Base-by-base conservation (phyloP, 2,113 vertebrate species). In the Poeciliopsis occidentalis region DNA sequence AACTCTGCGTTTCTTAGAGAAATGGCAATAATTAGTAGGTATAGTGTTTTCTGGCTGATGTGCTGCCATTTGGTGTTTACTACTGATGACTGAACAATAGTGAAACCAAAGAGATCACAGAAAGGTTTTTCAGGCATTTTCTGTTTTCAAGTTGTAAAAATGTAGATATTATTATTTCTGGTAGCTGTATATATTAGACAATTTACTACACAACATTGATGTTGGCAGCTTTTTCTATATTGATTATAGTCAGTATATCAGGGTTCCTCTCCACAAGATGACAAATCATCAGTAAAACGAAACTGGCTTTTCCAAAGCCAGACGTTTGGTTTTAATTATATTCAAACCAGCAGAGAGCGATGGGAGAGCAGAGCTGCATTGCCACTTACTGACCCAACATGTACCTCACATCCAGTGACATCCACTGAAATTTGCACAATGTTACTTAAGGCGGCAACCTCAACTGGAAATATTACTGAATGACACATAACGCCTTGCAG, bases 51-150 rank as follows among this genome's bases (percentile, higher is more conserved):
- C 62, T 72, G 32, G 68, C 44, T 66, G 73, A 60, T 71, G 34
- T 1, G 3, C 44, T 32, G 73, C 71, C 4, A 4, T 12, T 1
- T 47, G 32, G 26, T 47, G 71, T 66, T n/a, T 2, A 31, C 69
- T 87, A 70, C 78, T 69, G 63, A 83, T 81, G 75, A 75, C 60
- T 61, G 79, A 81, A 64, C 71, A 47, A 79, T 34, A 54, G 24
- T 66, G 30, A 82, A 75, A 51, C 66, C 34, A 51, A 37, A 84
- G 82, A 90, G 84, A 81, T 82, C 77, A 75, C 30, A 3, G 12
- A 12, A 13, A 1, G 30, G 10, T 54, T 51, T 85, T 75, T 73
- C 39, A 71, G 6, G 22, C 27, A 13, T 62, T 81, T 78, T 73
- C 60, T 62, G 30, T 39, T 26, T 66, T 26, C 27, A 4, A 39